Evolutionary conservation across 2,888 invertebrate species (phyloP), one percentile per base, ranked within the genome.

Genomic region (Erpobdella octoculata): DNA sequence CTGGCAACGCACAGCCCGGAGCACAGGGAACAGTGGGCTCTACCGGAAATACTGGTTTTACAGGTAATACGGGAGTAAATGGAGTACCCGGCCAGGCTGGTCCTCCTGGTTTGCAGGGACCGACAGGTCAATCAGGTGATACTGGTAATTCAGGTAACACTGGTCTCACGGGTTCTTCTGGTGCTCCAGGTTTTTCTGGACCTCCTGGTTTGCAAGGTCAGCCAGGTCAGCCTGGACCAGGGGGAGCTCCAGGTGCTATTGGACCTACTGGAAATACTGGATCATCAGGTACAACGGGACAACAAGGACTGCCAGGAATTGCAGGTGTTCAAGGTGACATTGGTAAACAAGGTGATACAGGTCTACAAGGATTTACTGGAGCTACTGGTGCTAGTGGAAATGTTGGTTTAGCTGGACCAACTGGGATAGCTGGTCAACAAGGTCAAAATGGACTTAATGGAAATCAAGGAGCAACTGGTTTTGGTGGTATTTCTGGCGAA

Each of bases 111-210:
- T 21, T 4, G 58, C 35, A 41, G 8, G 68, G 68, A 9, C n/a
- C 31, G 2, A 46, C 58, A 1, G 69, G 69, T 9, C 28, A 28
- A 8, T 6, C 33, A 12, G 62, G 62, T 35, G 9, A 35, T 31
- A 46, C 69, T 28, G 69, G 69, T 1, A 18, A 25, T 33, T 48
- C 69, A 31, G 69, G 69, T 35, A 46, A 28, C 18, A 38, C 69
- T 18, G 69, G 69, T 18, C 1, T 35, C 12, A 21, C 38, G 15
- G 69, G 69, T 8, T 6, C 35, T 8, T n/a, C 35, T 33, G 62
- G 62, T 1, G 35, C 38, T 66, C 35, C 38, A 1, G 66, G 38
- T 66, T 62, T 64, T 33, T 12, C 70, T 67, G 70, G 62, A 33
- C 31, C 35, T 31, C 28, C 35, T 33, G 35, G 31, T 12, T 33